Conservation (phyloP, 2,113 vertebrate species). For the Eptatretus burgeri region DNA sequence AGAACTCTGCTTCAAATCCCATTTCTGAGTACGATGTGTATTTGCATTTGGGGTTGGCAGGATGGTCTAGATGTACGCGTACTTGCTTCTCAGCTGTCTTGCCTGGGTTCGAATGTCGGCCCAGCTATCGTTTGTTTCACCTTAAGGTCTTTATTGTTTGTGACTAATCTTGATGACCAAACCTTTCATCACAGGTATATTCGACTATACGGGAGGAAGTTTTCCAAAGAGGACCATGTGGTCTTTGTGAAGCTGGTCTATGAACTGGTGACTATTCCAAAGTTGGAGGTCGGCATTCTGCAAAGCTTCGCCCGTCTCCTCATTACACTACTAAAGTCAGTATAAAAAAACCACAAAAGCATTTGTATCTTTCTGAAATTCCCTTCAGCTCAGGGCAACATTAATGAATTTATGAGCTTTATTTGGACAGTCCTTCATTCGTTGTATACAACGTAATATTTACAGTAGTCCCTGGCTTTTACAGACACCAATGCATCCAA, state of each 20-base stretch:
- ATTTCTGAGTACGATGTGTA: too few species aligned
- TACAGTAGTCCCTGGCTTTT: too few species aligned
- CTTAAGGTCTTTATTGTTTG: not conserved
- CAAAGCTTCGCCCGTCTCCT: constrained; percentile 72
- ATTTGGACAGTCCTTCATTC: too few species aligned
- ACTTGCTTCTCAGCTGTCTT: too few species aligned
- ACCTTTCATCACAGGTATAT: constrained; percentile 36
- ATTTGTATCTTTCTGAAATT: too few species aligned
- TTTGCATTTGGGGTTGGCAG: constrained; percentile 2
- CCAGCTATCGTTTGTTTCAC: not conserved
- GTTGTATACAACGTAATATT: too few species aligned
- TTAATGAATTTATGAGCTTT: too few species aligned
- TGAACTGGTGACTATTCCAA: constrained; percentile 64
- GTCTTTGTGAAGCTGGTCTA: constrained; percentile 76
- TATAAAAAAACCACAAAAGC: constrained; percentile 4
- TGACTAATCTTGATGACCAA: constrained; percentile 1
- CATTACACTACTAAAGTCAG: constrained; percentile 81
- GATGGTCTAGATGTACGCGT: too few species aligned
- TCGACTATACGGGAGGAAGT: constrained; percentile 78
- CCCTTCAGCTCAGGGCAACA: too few species aligned
- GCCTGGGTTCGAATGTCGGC: too few species aligned
- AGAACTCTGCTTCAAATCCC: too few species aligned
- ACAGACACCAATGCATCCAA: too few species aligned
- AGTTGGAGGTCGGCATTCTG: constrained; percentile 93
- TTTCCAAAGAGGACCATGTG: constrained; percentile 90